Percentiles rank a stretch among this genome's conserved stretches.
Evolutionary conservation across 37 sponge, comb jelly and placozoan genomes (phyloP).

Genomic region (Dysidea cf. avara): DNA sequence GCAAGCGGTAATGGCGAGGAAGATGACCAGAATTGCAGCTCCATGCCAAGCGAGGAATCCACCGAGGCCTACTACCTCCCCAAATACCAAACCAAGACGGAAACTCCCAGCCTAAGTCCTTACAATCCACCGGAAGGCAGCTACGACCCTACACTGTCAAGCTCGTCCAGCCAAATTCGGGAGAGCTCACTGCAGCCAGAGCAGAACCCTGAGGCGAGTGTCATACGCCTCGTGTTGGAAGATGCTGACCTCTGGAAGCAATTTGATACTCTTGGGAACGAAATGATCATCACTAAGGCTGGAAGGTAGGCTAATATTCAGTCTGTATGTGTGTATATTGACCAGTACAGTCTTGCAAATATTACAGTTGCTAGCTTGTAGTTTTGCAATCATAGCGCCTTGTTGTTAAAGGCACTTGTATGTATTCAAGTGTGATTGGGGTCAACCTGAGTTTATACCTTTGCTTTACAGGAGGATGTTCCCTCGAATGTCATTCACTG

Average conservation of each 20-base stretch:
- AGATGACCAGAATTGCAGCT: no score
- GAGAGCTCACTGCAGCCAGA: neutral
- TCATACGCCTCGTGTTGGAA: slow-evolving; percentile 43
- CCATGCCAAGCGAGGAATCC: neutral
- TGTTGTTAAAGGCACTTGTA: no score
- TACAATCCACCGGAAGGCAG: neutral
- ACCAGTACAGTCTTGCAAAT: no score
- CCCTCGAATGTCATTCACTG: slow-evolving; percentile 51
- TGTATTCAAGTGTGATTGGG: neutral
- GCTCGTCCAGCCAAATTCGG: no score
- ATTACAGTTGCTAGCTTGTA: no score
- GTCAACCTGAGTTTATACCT: neutral
- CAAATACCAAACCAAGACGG: neutral
- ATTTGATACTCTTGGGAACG: slow-evolving; percentile 71
- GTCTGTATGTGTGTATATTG: no score
- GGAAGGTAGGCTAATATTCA: slow-evolving; percentile 76
- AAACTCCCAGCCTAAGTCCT: neutral
- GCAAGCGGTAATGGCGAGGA: no score
- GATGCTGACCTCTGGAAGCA: slow-evolving; percentile 72
- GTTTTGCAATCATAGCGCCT: no score
- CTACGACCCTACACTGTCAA: no score
- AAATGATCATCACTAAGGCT: slow-evolving; percentile 93
- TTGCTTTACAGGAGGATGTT: slow-evolving; percentile 81
- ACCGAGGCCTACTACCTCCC: neutral
- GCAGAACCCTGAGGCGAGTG: neutral